Evolutionary conservation across 2,797 vertebrate species (phyloP).

Genomic region (Nasua narica): DNA sequence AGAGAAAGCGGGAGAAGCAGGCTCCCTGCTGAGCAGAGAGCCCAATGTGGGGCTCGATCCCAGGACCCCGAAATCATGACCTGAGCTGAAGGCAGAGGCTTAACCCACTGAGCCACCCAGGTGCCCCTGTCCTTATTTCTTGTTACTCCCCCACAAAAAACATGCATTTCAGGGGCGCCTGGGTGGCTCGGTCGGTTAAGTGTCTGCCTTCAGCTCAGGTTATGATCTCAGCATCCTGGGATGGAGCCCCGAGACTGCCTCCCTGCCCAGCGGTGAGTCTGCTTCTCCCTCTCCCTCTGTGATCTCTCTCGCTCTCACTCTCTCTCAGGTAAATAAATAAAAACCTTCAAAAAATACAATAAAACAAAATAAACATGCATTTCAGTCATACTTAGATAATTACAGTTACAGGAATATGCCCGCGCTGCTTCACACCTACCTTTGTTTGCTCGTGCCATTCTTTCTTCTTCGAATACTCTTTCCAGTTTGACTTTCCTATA

Average conservation of each 20-base stretch:
- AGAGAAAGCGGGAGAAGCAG: no score
- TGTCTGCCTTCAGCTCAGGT: background rate
- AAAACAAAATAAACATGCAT: background rate
- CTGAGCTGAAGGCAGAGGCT: no score
- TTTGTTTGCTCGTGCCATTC: background rate
- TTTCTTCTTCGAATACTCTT: conserved; percentile 37
- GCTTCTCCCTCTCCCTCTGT: background rate
- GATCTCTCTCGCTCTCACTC: background rate
- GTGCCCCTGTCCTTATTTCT: background rate
- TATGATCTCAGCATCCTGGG: background rate
- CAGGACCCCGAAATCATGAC: no score
- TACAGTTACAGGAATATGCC: background rate
- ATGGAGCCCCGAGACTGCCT: background rate
- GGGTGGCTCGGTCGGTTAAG: background rate
- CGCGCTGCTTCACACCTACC: background rate
- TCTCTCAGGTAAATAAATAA: background rate
- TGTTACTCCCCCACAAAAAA: background rate
- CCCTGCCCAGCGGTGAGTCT: background rate
- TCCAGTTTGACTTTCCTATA: conserved; percentile 19
- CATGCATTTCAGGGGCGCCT: background rate
- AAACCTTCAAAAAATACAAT: background rate
- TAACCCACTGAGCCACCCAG: no score
- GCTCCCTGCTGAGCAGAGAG: no score
- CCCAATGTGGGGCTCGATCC: no score
- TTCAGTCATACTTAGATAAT: background rate